A percentile compares a stretch with the other conserved stretches of the same genome.
phyloP scores from a whole-genome alignment of 2,797 vertebrate species.

The Microctenopoma stevenorrisi region DNA sequence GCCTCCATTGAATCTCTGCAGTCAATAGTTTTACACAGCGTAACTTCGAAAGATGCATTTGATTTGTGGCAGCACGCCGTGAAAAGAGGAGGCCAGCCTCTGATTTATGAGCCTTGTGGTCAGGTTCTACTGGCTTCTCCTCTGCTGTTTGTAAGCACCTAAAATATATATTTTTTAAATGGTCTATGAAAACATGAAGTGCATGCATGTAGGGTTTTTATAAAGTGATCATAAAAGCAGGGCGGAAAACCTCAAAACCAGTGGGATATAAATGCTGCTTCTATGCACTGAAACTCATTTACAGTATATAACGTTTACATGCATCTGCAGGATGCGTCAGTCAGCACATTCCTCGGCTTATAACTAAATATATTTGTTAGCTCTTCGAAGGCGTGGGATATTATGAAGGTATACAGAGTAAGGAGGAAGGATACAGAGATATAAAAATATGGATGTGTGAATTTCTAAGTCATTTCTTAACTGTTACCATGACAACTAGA shows the following conservation, averaged over 20 bases:
- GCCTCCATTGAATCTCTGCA: conserved; percentile 70
- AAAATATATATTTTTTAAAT: neutral
- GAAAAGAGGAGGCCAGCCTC: conserved; percentile 61
- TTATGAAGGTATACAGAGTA: neutral
- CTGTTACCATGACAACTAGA: conserved; percentile 23
- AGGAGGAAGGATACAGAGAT: neutral
- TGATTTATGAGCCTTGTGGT: conserved; percentile 80
- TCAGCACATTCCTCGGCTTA: neutral
- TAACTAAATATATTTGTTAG: conserved; percentile 7
- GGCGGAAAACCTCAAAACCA: no score
- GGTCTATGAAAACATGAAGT: no score
- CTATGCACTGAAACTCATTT: conserved; percentile 2
- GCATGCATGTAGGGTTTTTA: no score
- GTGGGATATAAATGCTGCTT: no score
- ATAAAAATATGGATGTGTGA: conserved; percentile 8
- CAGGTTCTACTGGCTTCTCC: conserved; percentile 57
- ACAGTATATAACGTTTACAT: neutral
- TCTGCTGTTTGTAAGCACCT: conserved; percentile 49
- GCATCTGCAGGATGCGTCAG: neutral
- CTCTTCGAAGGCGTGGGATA: neutral
- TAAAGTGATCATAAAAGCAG: no score
- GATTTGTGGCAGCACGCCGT: conserved; percentile 73
- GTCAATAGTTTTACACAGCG: conserved; percentile 75
- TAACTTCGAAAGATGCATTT: conserved; percentile 78
- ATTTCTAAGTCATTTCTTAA: conserved; percentile 10